Evolutionary conservation across 2,113 vertebrate genomes (phyloP).

Genomic region (Petroica traversi): DNA sequence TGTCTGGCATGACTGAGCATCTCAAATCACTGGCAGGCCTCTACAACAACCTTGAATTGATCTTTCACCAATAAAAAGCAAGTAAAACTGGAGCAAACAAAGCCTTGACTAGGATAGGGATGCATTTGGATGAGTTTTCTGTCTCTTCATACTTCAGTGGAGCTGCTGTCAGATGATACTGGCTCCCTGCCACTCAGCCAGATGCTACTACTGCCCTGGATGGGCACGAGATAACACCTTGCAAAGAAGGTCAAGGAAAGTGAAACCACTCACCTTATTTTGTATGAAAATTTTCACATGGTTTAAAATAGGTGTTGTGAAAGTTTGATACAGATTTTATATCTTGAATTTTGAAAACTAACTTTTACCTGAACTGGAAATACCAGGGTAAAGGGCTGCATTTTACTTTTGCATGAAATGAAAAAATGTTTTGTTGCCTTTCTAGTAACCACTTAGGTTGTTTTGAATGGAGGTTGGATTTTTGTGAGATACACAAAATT

Average conservation of each 20-base stretch:
- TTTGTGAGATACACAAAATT: too few relatives aligned
- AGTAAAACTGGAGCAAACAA: neutral
- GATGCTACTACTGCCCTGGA: neutral
- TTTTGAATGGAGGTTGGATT: too few relatives aligned
- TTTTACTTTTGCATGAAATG: neutral
- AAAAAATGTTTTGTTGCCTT: too few relatives aligned
- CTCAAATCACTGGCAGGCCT: neutral
- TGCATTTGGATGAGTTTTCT: neutral
- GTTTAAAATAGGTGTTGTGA: neutral
- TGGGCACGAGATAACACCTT: rapidly evolving
- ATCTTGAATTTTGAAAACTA: neutral
- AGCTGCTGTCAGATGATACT: neutral
- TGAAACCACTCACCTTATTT: neutral
- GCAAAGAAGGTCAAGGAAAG: neutral
- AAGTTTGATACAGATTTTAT: neutral
- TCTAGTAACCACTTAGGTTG: too few relatives aligned
- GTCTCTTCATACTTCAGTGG: neutral
- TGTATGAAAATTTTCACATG: neutral
- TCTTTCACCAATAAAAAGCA: neutral
- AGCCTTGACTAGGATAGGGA: neutral
- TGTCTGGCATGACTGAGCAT: rapidly evolving
- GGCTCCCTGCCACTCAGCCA: neutral
- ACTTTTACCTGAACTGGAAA: neutral
- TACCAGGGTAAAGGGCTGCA: neutral
- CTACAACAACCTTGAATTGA: rapidly evolving